These are phyloP conservation scores for Suncus etruscus DNA, from an alignment of 2,113 vertebrate genomes.

Conservation along the genomic window DNA sequence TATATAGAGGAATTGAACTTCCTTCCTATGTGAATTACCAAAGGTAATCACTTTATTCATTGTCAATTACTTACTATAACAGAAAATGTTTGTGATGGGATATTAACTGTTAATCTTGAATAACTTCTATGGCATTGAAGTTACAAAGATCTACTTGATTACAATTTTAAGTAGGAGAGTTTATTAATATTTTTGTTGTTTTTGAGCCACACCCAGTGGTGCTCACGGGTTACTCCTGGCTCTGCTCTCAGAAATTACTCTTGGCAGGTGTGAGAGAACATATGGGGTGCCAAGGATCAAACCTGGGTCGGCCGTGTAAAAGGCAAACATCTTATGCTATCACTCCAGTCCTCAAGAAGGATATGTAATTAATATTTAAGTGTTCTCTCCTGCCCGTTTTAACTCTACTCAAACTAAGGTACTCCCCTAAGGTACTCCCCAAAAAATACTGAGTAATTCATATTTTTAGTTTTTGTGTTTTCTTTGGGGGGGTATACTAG, in stretches of 20 bases:
- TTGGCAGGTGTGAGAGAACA: too few species aligned
- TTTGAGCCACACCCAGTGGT: too few species aligned
- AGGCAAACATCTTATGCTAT: too few species aligned
- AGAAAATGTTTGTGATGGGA: conserved; percentile 35
- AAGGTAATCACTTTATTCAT: conserved; percentile 36
- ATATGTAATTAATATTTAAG: not conserved
- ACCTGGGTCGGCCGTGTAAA: too few species aligned
- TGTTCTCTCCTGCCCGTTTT: not conserved
- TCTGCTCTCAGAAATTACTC: too few species aligned
- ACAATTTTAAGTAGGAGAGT: not conserved
- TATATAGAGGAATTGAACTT: conserved; percentile 60
- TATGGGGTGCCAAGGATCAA: too few species aligned
- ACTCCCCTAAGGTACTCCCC: conserved; percentile 37
- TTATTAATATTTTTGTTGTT: too few species aligned
- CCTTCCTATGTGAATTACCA: conserved; percentile 60
- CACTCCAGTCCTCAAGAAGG: too few species aligned
- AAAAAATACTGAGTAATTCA: not conserved
- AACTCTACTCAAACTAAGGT: too few species aligned
- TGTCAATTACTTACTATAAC: conserved; percentile 32
- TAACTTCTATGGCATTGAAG: conserved; percentile 24
- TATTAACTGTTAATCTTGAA: not conserved
- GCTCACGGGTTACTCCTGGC: too few species aligned
- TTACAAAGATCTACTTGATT: conserved; percentile 1
- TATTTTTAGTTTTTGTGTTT: conserved; percentile 36
- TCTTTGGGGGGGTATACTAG: not conserved